A percentile compares a stretch with the other conserved stretches of the same genome.
phyloP scores from a whole-genome alignment of 2,113 vertebrate species.

The Cyphomyrus discorhynchus region DNA sequence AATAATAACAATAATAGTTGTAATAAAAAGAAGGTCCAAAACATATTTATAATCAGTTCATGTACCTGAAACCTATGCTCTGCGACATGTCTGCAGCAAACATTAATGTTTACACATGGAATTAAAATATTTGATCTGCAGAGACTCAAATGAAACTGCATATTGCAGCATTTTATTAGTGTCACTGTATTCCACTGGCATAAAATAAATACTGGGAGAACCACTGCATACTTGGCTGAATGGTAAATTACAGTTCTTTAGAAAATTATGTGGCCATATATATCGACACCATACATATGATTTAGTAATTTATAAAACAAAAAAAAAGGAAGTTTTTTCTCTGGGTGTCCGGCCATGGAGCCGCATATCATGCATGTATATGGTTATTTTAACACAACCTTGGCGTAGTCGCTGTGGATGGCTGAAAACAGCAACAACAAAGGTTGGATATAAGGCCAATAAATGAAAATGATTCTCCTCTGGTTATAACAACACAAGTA shows the following conservation, averaged over 20 bases:
- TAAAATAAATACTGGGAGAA: not conserved
- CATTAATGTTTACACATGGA: not conserved
- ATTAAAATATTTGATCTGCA: not conserved
- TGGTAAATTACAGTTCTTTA: not conserved
- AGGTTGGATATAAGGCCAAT: not conserved
- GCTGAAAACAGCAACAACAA: not conserved
- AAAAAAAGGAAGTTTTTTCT: not conserved
- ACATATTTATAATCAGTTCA: not conserved
- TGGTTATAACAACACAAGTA: not conserved
- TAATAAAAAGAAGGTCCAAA: not conserved
- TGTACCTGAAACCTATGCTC: not conserved
- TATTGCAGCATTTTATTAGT: not conserved
- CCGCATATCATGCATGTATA: not conserved
- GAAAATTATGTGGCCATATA: not conserved
- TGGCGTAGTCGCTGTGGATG: not conserved
- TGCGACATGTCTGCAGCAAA: not conserved
- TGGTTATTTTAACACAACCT: not conserved
- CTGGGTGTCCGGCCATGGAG: not conserved
- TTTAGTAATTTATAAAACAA: not conserved
- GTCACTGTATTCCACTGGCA: not conserved
- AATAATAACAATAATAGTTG: not conserved
- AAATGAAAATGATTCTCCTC: not conserved
- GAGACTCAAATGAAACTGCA: not conserved
- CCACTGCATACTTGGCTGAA: not conserved
- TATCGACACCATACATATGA: not conserved